Percentiles rank a stretch among this genome's conserved stretches.
phyloP scores from a whole-genome alignment of 1,140 invertebrate species.

The Mizuhopecten yessoensis region DNA sequence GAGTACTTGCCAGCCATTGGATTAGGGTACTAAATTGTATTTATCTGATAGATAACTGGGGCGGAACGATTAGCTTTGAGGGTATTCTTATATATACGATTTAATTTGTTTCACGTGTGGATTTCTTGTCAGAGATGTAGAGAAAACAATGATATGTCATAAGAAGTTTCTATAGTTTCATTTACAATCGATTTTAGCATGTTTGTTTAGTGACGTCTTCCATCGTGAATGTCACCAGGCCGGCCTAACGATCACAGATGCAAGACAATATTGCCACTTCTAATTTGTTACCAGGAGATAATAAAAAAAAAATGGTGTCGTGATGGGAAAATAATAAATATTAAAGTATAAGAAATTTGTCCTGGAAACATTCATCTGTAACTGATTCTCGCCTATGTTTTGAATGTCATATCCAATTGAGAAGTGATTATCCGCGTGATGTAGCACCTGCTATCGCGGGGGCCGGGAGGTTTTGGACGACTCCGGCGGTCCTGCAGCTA shows the following conservation, averaged over 20 bases:
- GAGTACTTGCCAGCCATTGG: too few species aligned
- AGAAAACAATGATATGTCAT: neutral
- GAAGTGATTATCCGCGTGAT: conserved; percentile 6
- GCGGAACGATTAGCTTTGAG: too few species aligned
- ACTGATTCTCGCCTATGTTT: neutral
- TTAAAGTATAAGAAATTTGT: conserved; percentile 36
- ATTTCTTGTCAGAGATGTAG: neutral
- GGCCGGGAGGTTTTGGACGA: conserved; percentile 22
- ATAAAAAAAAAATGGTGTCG: neutral
- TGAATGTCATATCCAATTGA: conserved; percentile 34
- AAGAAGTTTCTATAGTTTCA: neutral
- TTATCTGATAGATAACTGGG: too few species aligned
- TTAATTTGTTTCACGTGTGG: too few species aligned
- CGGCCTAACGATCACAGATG: neutral
- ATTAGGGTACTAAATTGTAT: too few species aligned
- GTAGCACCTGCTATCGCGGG: neutral
- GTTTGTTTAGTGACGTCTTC: neutral
- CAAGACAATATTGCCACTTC: conserved; percentile 2
- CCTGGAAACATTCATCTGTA: conserved; percentile 15
- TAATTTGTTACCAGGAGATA: neutral
- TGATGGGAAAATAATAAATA: conserved; percentile 27
- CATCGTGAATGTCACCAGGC: neutral
- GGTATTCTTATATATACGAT: too few species aligned
- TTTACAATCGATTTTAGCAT: neutral
- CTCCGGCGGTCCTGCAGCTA: neutral